Percentiles rank a stretch among this genome's conserved stretches.
Conservation (phyloP, 1,140 invertebrate species). For the Caenorhabditis remanei region DNA sequence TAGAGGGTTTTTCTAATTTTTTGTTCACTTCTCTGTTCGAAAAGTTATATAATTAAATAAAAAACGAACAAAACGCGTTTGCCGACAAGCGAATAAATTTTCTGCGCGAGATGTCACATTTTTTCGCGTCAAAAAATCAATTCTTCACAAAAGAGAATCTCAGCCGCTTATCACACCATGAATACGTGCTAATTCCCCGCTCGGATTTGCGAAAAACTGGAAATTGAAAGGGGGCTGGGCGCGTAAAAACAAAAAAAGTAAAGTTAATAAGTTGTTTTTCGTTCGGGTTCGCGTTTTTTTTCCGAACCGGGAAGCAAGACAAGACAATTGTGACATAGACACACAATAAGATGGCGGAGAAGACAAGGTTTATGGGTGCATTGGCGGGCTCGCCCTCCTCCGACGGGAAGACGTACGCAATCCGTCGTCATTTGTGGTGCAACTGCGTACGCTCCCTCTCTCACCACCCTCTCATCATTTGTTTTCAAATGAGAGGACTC, state of each 20-base stretch:
- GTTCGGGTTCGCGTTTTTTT: neutral
- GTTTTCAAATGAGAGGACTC: constrained; percentile 48
- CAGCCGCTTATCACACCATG: no score
- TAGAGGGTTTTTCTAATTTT: no score
- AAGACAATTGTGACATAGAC: constrained; percentile 23
- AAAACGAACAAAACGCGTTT: no score
- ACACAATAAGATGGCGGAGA: constrained; percentile 24
- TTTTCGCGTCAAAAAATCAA: no score
- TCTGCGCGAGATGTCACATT: no score
- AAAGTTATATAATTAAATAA: no score
- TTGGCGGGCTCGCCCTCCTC: neutral
- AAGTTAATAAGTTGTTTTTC: neutral
- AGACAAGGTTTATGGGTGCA: constrained; percentile 35
- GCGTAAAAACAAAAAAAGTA: neutral
- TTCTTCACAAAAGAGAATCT: neutral
- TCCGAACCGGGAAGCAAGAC: neutral
- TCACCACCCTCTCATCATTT: constrained; percentile 16
- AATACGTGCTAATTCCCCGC: no score
- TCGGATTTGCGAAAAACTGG: no score
- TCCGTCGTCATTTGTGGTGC: constrained; percentile 8
- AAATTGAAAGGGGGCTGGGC: no score
- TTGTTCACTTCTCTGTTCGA: no score
- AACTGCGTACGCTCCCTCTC: constrained; percentile 15
- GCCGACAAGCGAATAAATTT: no score
- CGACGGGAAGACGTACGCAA: neutral